These are phyloP conservation scores for Lasioglossum villosulum DNA, from an alignment of 2,888 invertebrate genomes.

Conservation along the genomic window DNA sequence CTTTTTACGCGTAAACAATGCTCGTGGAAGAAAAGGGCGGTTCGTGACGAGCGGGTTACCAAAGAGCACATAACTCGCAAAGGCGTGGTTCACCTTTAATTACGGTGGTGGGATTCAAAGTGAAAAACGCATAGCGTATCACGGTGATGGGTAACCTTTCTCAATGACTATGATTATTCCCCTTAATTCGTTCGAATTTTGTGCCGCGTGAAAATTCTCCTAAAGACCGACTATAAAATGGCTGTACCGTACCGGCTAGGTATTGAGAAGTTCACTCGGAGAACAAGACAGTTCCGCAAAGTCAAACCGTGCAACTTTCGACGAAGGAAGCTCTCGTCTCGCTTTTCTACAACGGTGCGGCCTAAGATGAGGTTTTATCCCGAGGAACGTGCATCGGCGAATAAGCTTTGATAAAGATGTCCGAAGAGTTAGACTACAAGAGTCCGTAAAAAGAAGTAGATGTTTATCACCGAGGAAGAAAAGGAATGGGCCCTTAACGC, in stretches of 20 bases:
- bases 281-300: not conserved
- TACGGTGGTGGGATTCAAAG: not conserved
- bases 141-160: not conserved
- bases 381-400: not conserved
- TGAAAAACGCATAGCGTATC: not conserved
- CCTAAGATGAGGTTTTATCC: not conserved
- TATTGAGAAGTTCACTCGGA: not conserved
- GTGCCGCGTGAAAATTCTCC: not conserved
- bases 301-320: not conserved
- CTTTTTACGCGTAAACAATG: conserved; percentile 26
- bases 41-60: not conserved
- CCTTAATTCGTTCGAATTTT: not conserved
- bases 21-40: conserved; percentile 23
- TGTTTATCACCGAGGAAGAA: not conserved
- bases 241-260: not conserved
- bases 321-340: not conserved
- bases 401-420: not conserved
- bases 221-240: not conserved
- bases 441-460: not conserved
- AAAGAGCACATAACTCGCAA: not conserved
- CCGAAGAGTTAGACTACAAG: not conserved
- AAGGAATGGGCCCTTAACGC: not conserved
- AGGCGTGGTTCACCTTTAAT: conserved; percentile 36
- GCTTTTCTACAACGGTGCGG: not conserved
- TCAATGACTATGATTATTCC: not conserved